Conservation (phyloP, 2,888 invertebrate genomes). For the Trachelus troglodyta region DNA sequence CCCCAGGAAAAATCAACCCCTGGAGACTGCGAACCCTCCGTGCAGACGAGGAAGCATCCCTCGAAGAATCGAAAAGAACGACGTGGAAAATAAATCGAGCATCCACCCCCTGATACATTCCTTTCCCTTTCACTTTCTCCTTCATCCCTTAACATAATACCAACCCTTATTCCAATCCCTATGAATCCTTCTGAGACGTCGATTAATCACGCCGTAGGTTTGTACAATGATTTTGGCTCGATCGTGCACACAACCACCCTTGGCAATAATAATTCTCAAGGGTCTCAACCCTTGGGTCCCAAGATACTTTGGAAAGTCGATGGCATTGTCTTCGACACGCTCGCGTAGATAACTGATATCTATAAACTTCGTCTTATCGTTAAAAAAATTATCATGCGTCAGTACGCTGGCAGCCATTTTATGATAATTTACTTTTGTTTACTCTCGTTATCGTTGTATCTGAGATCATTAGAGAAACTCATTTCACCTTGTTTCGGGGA, state of each 20-base stretch:
- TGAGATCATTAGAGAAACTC: neutral
- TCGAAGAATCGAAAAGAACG: neutral
- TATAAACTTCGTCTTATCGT: neutral
- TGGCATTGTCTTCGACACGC: neutral
- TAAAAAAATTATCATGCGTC: neutral
- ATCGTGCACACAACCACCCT: neutral
- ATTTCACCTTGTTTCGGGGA: neutral
- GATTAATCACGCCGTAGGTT: neutral
- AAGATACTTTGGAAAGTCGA: neutral
- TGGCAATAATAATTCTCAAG: neutral
- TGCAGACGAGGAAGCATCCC: neutral
- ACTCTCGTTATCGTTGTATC: neutral
- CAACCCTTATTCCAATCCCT: neutral
- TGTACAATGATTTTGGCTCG: neutral
- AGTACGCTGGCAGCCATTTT: neutral
- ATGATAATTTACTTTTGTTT: neutral
- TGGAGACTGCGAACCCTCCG: neutral
- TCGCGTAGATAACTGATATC: neutral
- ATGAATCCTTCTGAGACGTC: neutral
- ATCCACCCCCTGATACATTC: neutral
- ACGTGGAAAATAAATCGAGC: constrained; percentile 7
- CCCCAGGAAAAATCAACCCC: neutral
- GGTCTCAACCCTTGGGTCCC: neutral
- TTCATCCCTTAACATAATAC: constrained; percentile 1
- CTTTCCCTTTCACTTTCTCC: neutral